These are phyloP conservation scores for Napeogenes inachia DNA, from an alignment of 2,888 invertebrate genomes.

Conservation along the genomic window DNA sequence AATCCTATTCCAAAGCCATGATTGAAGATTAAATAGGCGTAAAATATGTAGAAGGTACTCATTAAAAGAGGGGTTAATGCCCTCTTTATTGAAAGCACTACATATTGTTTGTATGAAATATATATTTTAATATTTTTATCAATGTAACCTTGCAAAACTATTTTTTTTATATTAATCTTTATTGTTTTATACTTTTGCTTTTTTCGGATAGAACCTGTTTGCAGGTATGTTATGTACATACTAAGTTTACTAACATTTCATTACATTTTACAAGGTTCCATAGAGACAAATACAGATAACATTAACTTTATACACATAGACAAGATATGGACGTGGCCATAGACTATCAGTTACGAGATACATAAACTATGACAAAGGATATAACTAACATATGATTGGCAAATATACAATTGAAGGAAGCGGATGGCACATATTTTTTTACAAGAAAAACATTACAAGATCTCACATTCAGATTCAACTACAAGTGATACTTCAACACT, in stretches of 20 bases:
- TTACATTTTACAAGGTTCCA: slow-evolving; percentile 15
- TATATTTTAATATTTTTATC: too few relatives aligned
- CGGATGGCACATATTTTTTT: slow-evolving; percentile 68
- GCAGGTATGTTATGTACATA: background rate
- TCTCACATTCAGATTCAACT: slow-evolving; percentile 46
- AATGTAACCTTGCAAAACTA: slow-evolving; percentile 8
- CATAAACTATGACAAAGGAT: slow-evolving; percentile 39
- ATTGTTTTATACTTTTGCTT: slow-evolving; percentile 7
- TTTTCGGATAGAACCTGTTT: background rate
- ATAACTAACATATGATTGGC: slow-evolving; percentile 39
- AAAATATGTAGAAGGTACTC: too few relatives aligned
- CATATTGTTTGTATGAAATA: too few relatives aligned
- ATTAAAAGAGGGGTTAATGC: too few relatives aligned
- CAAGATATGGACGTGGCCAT: slow-evolving; percentile 60
- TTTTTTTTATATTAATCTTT: background rate
- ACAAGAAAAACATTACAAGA: slow-evolving; percentile 49
- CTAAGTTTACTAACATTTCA: slow-evolving; percentile 3
- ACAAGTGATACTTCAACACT: slow-evolving; percentile 40
- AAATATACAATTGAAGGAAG: slow-evolving; percentile 65
- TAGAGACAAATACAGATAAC: slow-evolving; percentile 18
- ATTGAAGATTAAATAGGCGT: too few relatives aligned
- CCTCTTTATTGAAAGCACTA: too few relatives aligned
- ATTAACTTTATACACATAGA: slow-evolving; percentile 30
- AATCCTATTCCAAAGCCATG: too few relatives aligned
- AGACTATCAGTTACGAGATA: slow-evolving; percentile 36